A percentile compares a stretch with the other conserved stretches of the same genome.
Evolutionary conservation across 2,113 vertebrate species (phyloP).

Genomic region (Egretta garzetta): DNA sequence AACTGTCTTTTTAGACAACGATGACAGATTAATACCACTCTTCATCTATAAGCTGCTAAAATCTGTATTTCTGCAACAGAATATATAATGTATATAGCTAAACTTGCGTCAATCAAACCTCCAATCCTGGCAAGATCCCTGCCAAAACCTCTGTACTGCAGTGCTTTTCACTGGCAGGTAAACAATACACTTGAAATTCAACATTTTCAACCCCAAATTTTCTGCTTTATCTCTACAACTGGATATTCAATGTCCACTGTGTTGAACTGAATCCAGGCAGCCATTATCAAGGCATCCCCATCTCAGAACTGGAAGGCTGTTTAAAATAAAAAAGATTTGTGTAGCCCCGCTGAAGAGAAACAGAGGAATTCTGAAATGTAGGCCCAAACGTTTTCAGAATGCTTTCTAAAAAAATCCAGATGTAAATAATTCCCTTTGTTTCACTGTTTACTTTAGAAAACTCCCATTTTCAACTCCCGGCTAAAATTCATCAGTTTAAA

Average conservation of each 20-base stretch:
- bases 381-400: neutral
- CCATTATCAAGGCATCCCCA: neutral
- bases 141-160: neutral
- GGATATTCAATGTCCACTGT: neutral
- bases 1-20: neutral
- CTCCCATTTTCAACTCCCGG: neutral
- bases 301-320: neutral
- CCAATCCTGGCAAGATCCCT: neutral
- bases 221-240: neutral
- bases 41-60: neutral
- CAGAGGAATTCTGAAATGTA: neutral
- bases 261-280: neutral
- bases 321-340: neutral
- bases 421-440: neutral
- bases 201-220: neutral
- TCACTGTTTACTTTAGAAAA: neutral
- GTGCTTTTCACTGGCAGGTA: neutral
- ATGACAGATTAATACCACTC: constrained; percentile 8
- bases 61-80: neutral
- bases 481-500: neutral
- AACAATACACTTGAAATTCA: neutral
- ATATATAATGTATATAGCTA: constrained; percentile 7
- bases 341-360: neutral
- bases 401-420: neutral
- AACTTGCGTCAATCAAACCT: constrained; percentile 31